These are phyloP conservation scores for Sebastes minor DNA, from an alignment of 2,797 vertebrate genomes.

Conservation along the genomic window DNA sequence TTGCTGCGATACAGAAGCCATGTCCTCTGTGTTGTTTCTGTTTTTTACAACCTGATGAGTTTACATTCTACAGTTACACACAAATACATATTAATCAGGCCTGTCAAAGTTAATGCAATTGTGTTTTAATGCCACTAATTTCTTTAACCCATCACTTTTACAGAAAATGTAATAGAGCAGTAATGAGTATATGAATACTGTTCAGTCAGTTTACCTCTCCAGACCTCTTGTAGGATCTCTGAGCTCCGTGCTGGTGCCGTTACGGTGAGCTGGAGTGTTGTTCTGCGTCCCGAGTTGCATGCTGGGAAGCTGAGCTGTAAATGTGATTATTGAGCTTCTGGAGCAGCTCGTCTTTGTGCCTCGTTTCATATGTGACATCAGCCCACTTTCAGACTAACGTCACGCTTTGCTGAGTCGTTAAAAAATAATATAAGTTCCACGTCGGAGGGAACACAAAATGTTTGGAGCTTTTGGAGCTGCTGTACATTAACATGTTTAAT, in stretches of 20 bases:
- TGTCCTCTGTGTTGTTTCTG: neutral
- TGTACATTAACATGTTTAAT: neutral
- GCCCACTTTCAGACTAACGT: slow-evolving; percentile 1
- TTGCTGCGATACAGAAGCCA: neutral
- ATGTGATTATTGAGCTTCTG: neutral
- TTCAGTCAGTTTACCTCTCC: neutral
- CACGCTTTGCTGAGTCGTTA: neutral
- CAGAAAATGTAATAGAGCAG: neutral
- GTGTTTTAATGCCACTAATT: too few relatives aligned
- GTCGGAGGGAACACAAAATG: neutral
- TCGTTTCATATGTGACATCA: slow-evolving; percentile 9
- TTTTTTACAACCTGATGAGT: neutral
- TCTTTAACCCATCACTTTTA: neutral
- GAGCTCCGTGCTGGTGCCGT: neutral
- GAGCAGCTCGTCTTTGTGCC: slow-evolving; percentile 36
- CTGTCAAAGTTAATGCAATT: too few relatives aligned
- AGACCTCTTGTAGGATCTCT: neutral
- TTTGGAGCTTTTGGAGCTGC: neutral
- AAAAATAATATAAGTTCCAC: neutral
- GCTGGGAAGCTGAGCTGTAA: slow-evolving; percentile 16
- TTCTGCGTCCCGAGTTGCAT: slow-evolving; percentile 16
- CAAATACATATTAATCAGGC: neutral
- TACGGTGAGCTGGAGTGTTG: neutral
- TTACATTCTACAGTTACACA: neutral
- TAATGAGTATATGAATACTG: neutral